Conservation (phyloP, 2,113 vertebrate species). For the Hydropotes inermis region DNA sequence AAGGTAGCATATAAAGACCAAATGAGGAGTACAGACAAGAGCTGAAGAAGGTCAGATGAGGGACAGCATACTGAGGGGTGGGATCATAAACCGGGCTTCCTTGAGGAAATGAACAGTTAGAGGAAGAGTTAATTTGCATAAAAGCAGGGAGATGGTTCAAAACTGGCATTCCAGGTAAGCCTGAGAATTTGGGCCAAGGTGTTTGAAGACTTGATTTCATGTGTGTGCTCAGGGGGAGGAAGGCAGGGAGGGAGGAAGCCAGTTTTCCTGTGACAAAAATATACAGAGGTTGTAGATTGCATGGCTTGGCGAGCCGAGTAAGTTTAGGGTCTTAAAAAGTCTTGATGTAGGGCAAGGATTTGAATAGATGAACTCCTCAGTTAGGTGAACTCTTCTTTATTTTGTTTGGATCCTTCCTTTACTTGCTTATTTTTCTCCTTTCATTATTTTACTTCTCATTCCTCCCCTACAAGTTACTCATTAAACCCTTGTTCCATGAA, state of each 20-base stretch:
- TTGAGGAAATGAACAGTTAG: not conserved
- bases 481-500: not conserved
- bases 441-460: not conserved
- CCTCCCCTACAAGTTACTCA: not conserved
- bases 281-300: not conserved
- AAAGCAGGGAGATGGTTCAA: not conserved
- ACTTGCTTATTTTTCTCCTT: not conserved
- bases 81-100: not conserved
- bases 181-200: not conserved
- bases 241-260: not conserved
- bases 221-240: not conserved
- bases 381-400: not conserved
- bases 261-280: not conserved
- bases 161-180: not conserved
- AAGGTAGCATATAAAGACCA: slow-evolving; percentile 33
- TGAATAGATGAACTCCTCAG: not conserved
- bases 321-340: not conserved
- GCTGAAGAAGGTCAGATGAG: slow-evolving; percentile 27
- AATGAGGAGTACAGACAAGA: slow-evolving; percentile 29
- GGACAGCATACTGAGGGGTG: not conserved
- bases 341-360: not conserved
- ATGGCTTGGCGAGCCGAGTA: not conserved
- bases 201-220: not conserved
- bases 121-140: not conserved
- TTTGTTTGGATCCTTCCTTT: not conserved